Evolutionary conservation across 1,140 invertebrate genomes (phyloP).

Genomic region (Pinna nobilis): DNA sequence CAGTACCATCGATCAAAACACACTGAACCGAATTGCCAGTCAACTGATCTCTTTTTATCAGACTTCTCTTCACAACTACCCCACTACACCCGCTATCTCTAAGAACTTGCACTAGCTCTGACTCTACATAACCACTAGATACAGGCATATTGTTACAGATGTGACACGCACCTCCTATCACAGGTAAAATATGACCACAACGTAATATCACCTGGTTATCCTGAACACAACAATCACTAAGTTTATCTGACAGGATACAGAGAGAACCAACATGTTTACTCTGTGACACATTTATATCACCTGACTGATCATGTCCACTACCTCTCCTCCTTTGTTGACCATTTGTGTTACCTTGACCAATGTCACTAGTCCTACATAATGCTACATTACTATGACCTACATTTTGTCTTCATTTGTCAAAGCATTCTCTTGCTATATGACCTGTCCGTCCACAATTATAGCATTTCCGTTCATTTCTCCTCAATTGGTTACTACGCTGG

Average conservation of each 20-base stretch:
- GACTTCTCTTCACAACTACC: conserved; percentile 17
- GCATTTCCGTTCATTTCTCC: conserved; percentile 2
- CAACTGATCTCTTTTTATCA: conserved; percentile 10
- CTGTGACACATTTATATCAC: neutral
- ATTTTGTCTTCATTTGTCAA: neutral
- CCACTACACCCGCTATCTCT: conserved; percentile 46
- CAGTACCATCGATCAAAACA: conserved; percentile 32
- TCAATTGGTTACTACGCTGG: neutral
- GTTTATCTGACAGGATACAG: neutral
- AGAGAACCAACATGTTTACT: neutral
- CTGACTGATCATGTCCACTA: neutral
- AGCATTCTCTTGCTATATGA: conserved; percentile 9
- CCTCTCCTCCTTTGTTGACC: neutral
- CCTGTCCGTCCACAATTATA: neutral
- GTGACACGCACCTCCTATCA: neutral
- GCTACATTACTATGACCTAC: neutral
- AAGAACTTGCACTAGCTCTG: conserved; percentile 11
- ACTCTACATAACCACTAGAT: conserved; percentile 8
- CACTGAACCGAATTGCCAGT: conserved; percentile 17
- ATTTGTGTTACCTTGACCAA: neutral
- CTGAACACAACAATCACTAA: conserved; percentile 9
- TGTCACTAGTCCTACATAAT: neutral
- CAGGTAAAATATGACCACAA: conserved; percentile 13
- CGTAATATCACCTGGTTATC: neutral
- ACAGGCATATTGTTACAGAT: conserved; percentile 24